A percentile compares a stretch with the other conserved stretches of the same genome.
phyloP scores from a whole-genome alignment of 2,797 vertebrate genomes.

The Anomalospiza imberbis region DNA sequence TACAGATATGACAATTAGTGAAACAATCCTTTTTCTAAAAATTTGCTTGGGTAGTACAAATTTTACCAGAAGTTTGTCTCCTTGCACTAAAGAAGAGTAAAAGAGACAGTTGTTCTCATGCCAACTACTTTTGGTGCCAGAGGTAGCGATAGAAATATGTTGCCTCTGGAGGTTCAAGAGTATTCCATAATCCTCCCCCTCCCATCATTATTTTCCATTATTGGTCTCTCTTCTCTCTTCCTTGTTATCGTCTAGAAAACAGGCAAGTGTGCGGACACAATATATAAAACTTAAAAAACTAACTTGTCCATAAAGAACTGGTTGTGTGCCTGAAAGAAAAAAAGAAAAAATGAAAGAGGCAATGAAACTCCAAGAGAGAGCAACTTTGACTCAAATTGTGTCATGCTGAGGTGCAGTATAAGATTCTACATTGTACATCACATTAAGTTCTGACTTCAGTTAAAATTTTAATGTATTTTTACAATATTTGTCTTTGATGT shows the following conservation, averaged over 20 bases:
- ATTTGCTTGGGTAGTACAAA: constrained; percentile 61
- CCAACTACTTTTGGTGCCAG: constrained; percentile 68
- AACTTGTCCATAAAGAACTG: background rate
- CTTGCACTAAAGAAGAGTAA: constrained; percentile 60
- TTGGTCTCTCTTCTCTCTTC: constrained; percentile 62
- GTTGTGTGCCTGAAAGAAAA: background rate
- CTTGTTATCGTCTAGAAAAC: constrained; percentile 58
- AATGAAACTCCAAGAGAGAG: background rate
- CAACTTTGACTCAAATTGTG: background rate
- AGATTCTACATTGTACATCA: background rate
- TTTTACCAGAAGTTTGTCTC: constrained; percentile 64
- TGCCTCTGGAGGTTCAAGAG: constrained; percentile 59
- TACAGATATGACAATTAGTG: constrained; percentile 72
- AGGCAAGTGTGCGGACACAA: constrained; percentile 14
- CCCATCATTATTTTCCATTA: constrained; percentile 37
- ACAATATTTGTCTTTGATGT: background rate
- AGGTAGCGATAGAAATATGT: constrained; percentile 53
- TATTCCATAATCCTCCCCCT: constrained; percentile 64
- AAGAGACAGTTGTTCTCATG: constrained; percentile 68
- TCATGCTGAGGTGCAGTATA: background rate
- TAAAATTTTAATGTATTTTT: background rate
- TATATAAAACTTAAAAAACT: background rate
- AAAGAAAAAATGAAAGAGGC: background rate
- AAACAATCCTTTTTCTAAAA: constrained; percentile 64
- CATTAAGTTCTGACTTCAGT: background rate